phyloP scores from a whole-genome alignment of 2,888 invertebrate species.

The Ceraclea dissimilis region DNA sequence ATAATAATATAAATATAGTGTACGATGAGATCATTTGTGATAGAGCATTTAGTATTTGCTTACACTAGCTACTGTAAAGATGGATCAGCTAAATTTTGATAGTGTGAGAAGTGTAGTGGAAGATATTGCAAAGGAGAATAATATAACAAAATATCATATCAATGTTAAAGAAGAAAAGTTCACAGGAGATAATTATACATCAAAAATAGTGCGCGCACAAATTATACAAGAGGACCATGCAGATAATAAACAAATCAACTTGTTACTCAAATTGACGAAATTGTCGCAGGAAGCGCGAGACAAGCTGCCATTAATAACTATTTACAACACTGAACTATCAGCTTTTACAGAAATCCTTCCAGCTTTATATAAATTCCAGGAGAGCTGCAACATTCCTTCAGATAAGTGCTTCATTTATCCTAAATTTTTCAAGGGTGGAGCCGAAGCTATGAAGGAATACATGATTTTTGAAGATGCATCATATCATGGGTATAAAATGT shows the following conservation, averaged over 20 bases:
- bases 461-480: constrained; percentile 26
- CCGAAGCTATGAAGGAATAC: constrained; percentile 17
- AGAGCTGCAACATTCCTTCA: neutral
- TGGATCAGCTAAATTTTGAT: neutral
- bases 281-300: neutral
- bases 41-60: too few relatives aligned
- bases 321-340: constrained; percentile 11
- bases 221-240: neutral
- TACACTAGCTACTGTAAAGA: neutral
- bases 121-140: neutral
- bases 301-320: too few relatives aligned
- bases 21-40: too few relatives aligned
- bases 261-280: neutral
- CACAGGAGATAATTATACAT: constrained; percentile 13
- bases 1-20: too few relatives aligned
- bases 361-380: constrained; percentile 7
- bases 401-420: constrained; percentile 4
- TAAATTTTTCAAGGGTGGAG: constrained; percentile 4
- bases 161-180: neutral
- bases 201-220: neutral
- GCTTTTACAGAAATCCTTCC: constrained; percentile 11
- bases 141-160: neutral
- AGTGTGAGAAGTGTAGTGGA: neutral
- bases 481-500: constrained; percentile 19
- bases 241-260: neutral